Conservation (phyloP, 2,113 vertebrate species). For the Epinephelus moara region DNA sequence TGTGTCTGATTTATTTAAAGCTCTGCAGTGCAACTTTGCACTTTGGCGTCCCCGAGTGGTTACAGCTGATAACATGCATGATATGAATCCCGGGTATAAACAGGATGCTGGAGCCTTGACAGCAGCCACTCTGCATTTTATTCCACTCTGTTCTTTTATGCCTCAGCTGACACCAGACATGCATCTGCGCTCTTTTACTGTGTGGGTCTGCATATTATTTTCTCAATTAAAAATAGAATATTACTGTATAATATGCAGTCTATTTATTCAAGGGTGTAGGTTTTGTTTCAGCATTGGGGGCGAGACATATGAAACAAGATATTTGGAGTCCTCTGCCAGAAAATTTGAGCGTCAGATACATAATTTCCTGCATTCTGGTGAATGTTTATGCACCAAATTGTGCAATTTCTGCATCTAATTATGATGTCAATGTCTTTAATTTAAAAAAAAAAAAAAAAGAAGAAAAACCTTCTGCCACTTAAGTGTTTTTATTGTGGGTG, state of each 20-base stretch:
- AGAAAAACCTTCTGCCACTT: no score
- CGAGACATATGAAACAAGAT: no score
- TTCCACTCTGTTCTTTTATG: not conserved
- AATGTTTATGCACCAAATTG: no score
- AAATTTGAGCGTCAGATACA: no score
- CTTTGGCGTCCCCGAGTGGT: constrained; percentile 69
- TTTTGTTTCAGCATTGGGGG: no score
- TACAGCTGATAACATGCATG: constrained; percentile 1
- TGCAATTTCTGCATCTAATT: no score
- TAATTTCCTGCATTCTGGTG: no score
- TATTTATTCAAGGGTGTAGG: no score
- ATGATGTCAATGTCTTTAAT: no score
- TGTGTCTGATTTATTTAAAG: constrained; percentile 66
- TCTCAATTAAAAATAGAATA: not conserved
- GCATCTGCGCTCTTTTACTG: not conserved
- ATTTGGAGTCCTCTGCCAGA: no score
- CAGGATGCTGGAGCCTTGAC: constrained; percentile 26
- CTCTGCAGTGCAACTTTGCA: constrained; percentile 38
- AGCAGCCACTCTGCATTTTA: not conserved
- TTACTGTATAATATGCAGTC: not conserved
- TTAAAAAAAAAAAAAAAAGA: no score
- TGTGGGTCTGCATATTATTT: not conserved
- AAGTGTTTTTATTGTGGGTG: no score
- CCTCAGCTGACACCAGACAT: constrained; percentile 7
- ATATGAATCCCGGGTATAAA: not conserved